A percentile compares a stretch with the other conserved stretches of the same genome.
phyloP scores from a whole-genome alignment of 2,797 vertebrate species.

The Decapterus maruadsi region DNA sequence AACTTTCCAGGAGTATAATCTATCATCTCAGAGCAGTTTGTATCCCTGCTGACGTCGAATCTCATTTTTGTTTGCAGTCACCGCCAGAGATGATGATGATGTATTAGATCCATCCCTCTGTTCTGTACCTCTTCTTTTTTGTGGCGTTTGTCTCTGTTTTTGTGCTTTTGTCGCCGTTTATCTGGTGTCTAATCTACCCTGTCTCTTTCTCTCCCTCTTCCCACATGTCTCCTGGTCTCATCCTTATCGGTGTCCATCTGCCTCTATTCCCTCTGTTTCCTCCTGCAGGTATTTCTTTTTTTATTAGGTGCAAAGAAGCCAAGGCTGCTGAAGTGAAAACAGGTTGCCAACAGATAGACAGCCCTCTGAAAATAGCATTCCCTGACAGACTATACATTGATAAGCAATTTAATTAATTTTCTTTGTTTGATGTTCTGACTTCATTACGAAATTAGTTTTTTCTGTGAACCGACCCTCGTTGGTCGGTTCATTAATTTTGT shows the following conservation, averaged over 20 bases:
- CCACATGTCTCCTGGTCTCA: slow-evolving; percentile 57
- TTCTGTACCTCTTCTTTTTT: slow-evolving; percentile 35
- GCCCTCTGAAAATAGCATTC: slow-evolving; percentile 74
- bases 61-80: slow-evolving; percentile 49
- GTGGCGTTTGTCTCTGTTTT: slow-evolving; percentile 56
- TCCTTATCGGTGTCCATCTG: slow-evolving; percentile 68
- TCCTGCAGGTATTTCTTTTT: slow-evolving; percentile 69
- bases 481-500: slow-evolving; percentile 79
- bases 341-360: slow-evolving; percentile 71
- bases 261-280: slow-evolving; percentile 56
- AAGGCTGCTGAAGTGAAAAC: slow-evolving; percentile 64
- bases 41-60: slow-evolving; percentile 39
- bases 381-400: slow-evolving; percentile 81
- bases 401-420: slow-evolving; percentile 86
- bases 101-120: slow-evolving; percentile 69
- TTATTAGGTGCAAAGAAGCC: slow-evolving; percentile 54
- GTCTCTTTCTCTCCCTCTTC: slow-evolving; percentile 41
- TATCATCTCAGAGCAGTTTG: slow-evolving; percentile 33
- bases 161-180: slow-evolving; percentile 70
- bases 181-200: slow-evolving; percentile 63
- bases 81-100: slow-evolving; percentile 46
- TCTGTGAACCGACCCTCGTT: slow-evolving; percentile 55
- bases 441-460: slow-evolving; percentile 78
- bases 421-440: slow-evolving; percentile 85
- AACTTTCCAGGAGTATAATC: slow-evolving; percentile 51